Base-by-base conservation (phyloP, 2,888 invertebrate genomes). In the Phaonia tiefii region DNA sequence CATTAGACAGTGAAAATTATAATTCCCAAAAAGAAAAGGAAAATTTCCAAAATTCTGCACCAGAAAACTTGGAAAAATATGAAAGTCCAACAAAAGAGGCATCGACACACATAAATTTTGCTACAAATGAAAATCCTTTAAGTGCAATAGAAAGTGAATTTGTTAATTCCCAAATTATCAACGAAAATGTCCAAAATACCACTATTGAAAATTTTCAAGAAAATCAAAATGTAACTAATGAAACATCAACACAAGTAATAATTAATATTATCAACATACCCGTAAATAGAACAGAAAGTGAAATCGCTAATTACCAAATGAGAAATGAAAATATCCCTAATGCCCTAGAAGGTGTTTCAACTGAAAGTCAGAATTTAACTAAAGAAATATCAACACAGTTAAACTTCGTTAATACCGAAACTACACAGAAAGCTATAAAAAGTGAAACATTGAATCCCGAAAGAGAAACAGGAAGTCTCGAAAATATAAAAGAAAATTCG, bases 311-410 rank as follows among this genome's bases (percentile, higher is more conserved):
- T 39, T 39, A 31, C 60, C 60, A 60, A 37, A 39, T 37, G 5
- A 15, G 20, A 60, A 60, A 20, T 39, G 63, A 22, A 63, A 63
- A 63, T 63, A 37, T 22, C 31, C 58, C n/a, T n/a, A n/a, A n/a
- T n/a, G n/a, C n/a, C n/a, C n/a, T n/a, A n/a, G n/a, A n/a, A n/a
- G n/a, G n/a, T n/a, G n/a, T n/a, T n/a, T n/a, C n/a, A n/a, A n/a
- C n/a, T n/a, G n/a, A n/a, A n/a, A n/a, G n/a, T n/a, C 13, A 4
- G n/a, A 56, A 26, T 7, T 4, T 3, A 2, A 10, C 31, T 37
- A 15, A 58, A 15, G 11, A 7, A 5, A 54, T 54, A 7, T 10
- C n/a, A 17, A 5, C 11, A 54, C 11, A 44, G n/a, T 46, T n/a
- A n/a, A 46, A 46, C 17, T 15, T 8, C 20, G 22, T 17, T 1